Evolutionary conservation across 2,797 vertebrate species (phyloP).

Genomic region (Tiaroga cobitis): DNA sequence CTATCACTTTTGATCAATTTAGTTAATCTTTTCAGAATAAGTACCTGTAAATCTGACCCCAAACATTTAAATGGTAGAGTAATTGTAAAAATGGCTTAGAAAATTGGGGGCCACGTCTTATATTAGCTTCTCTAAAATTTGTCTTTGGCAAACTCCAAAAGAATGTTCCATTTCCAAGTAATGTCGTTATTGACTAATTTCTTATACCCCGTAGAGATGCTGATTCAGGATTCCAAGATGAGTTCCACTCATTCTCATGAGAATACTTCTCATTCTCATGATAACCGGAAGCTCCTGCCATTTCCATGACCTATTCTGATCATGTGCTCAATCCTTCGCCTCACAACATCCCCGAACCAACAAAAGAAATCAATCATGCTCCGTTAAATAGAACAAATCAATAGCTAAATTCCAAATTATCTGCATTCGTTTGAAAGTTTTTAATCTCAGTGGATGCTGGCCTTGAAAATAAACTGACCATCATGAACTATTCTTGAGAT

Average conservation of each 20-base stretch:
- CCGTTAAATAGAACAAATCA: not conserved
- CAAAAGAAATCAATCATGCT: not conserved
- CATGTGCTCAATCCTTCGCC: not conserved
- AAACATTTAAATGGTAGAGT: not conserved
- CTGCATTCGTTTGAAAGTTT: not conserved
- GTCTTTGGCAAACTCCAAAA: not conserved
- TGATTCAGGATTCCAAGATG: not conserved
- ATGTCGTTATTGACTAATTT: not conserved
- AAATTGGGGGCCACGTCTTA: not conserved
- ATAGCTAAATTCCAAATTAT: not conserved
- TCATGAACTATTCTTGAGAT: not conserved
- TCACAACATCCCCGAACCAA: constrained; percentile 1
- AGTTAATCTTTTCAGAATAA: not conserved
- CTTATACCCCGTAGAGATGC: not conserved
- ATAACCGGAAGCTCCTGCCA: not conserved
- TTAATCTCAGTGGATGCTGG: not conserved
- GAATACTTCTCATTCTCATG: not conserved
- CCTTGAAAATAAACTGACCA: not conserved
- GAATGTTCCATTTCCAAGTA: not conserved
- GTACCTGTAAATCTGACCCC: not conserved
- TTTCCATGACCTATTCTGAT: not conserved
- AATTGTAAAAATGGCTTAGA: not conserved
- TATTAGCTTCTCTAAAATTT: not conserved
- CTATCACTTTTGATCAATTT: not conserved
- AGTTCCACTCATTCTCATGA: not conserved